Percentiles rank a stretch among this genome's conserved stretches.
Conservation (phyloP, 2,113 vertebrate genomes). For the Actenoides lindsayi region DNA sequence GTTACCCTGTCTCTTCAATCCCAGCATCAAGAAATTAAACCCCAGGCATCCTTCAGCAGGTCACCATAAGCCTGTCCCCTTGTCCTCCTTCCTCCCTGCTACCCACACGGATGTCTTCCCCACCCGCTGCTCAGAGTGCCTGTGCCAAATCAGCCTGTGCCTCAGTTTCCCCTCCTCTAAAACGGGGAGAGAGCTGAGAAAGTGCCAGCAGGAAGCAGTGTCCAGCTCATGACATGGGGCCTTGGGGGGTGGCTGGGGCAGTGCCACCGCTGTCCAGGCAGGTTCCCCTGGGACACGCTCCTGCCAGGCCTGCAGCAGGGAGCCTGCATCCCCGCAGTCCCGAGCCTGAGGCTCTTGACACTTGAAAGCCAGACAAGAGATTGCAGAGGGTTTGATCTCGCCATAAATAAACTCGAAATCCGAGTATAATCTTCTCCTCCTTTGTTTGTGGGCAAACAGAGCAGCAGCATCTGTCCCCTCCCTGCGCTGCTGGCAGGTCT, state of each 20-base stretch:
- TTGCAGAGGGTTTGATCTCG: conserved; percentile 22
- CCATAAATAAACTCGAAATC: not conserved
- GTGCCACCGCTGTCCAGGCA: not conserved
- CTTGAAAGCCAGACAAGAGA: conserved; percentile 12
- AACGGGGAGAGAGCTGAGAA: not conserved
- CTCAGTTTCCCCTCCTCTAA: conserved; percentile 43
- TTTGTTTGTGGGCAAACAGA: conserved; percentile 61
- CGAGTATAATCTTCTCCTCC: conserved; percentile 11
- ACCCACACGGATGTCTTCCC: not conserved
- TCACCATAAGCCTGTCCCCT: not conserved
- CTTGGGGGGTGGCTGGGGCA: not conserved
- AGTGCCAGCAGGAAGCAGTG: accelerated
- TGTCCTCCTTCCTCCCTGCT: not conserved
- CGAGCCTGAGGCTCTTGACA: not conserved
- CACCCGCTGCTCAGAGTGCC: accelerated
- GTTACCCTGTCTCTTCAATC: not conserved
- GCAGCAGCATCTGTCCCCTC: conserved; percentile 49
- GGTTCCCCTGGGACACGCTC: not conserved
- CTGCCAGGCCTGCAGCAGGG: accelerated
- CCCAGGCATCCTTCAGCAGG: not conserved
- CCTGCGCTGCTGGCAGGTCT: conserved; percentile 20
- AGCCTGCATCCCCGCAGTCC: not conserved
- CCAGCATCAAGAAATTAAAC: not conserved
- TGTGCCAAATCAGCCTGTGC: not conserved
- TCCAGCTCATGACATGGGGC: accelerated